phyloP scores from a whole-genome alignment of 2,888 invertebrate species.

The Zaprionus lineosus region DNA sequence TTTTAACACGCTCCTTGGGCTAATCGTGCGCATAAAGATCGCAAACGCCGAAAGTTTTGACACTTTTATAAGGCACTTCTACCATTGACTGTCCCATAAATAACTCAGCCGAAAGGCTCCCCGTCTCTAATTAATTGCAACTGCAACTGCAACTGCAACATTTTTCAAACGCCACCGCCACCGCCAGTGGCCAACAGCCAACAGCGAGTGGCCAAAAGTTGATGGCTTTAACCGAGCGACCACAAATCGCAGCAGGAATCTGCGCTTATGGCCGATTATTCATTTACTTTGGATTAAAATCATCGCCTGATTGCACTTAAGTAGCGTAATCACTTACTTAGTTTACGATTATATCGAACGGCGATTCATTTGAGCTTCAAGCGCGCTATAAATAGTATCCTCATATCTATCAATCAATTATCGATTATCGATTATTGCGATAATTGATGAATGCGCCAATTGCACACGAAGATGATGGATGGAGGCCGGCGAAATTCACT shows the following conservation, averaged over 20 bases:
- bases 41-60: slow-evolving; percentile 63
- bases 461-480: too few relatives aligned
- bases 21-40: slow-evolving; percentile 69
- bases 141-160: slow-evolving; percentile 43
- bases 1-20: slow-evolving; percentile 60
- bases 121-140: slow-evolving; percentile 64
- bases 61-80: slow-evolving; percentile 77
- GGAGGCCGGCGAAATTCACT: too few relatives aligned
- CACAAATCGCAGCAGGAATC: slow-evolving; percentile 39
- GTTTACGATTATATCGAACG: too few relatives aligned
- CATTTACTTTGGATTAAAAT: slow-evolving; percentile 40
- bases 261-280: slow-evolving; percentile 39
- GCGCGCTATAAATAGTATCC: too few relatives aligned
- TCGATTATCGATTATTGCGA: too few relatives aligned
- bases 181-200: slow-evolving; percentile 6
- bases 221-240: too few relatives aligned
- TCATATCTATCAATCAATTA: too few relatives aligned
- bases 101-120: slow-evolving; percentile 69
- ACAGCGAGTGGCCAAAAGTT: too few relatives aligned
- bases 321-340: slow-evolving; percentile 47
- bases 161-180: slow-evolving; percentile 54
- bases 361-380: too few relatives aligned
- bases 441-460: too few relatives aligned
- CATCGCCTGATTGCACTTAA: slow-evolving; percentile 48
- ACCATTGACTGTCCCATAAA: slow-evolving; percentile 69